Percentiles rank a stretch among this genome's conserved stretches.
These are phyloP conservation scores for Orius laevigatus DNA, from an alignment of 1,140 invertebrate species.

Conservation along the genomic window DNA sequence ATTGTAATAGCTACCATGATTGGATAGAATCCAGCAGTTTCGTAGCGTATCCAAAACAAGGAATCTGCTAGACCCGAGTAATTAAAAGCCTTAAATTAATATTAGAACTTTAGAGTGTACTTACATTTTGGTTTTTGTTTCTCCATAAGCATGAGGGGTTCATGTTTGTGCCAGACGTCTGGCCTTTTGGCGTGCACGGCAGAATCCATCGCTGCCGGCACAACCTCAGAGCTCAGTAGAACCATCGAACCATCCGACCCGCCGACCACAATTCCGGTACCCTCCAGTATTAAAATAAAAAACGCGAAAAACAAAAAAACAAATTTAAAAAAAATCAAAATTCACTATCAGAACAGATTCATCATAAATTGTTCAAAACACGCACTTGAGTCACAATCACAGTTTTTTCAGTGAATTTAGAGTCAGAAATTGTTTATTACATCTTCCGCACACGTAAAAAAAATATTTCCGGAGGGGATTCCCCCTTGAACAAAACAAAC, in stretches of 20 bases:
- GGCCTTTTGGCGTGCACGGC: slow-evolving; percentile 21
- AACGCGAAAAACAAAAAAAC: background rate
- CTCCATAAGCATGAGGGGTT: slow-evolving; percentile 53
- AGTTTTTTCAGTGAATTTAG: background rate
- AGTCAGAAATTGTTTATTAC: background rate
- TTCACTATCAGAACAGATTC: slow-evolving; percentile 11
- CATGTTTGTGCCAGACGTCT: slow-evolving; percentile 43
- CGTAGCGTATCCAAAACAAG: too few species aligned
- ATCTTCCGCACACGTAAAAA: slow-evolving; percentile 5
- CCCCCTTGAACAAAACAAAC: slow-evolving; percentile 1
- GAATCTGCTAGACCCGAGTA: too few species aligned
- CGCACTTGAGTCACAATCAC: background rate
- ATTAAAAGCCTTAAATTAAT: too few species aligned
- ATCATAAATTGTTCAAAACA: background rate
- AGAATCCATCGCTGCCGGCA: slow-evolving; percentile 22
- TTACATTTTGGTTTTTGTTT: slow-evolving; percentile 52
- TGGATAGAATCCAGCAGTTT: too few species aligned
- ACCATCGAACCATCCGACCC: slow-evolving; percentile 24
- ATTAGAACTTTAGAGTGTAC: too few species aligned
- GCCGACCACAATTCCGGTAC: slow-evolving; percentile 18
- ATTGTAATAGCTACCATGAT: too few species aligned
- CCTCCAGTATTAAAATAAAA: slow-evolving; percentile 19
- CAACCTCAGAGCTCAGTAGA: slow-evolving; percentile 21
- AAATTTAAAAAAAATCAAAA: slow-evolving; percentile 6
- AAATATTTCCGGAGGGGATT: background rate